A percentile compares a stretch with the other conserved stretches of the same genome.
Conservation (phyloP, 2,797 vertebrate species). For the Hafferia zeledoni region DNA sequence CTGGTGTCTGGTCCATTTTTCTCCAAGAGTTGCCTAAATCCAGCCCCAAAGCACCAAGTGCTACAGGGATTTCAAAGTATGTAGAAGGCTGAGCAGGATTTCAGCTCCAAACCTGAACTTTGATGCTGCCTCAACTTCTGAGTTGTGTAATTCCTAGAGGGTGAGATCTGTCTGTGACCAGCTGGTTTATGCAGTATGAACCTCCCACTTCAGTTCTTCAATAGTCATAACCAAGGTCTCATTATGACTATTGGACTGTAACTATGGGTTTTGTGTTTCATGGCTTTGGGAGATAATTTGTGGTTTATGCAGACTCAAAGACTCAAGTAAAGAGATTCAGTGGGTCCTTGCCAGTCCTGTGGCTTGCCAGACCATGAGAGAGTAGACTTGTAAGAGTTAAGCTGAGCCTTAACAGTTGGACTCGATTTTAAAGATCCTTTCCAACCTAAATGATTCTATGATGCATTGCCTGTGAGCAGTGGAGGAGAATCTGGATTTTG, state of each 20-base stretch:
- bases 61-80: not conserved
- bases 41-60: not conserved
- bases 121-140: not conserved
- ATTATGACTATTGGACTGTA: not conserved
- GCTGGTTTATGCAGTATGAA: not conserved
- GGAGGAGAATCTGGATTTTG: not conserved
- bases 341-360: not conserved
- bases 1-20: not conserved
- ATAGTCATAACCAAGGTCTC: not conserved
- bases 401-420: not conserved
- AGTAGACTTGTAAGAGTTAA: not conserved
- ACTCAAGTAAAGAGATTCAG: not conserved
- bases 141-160: not conserved
- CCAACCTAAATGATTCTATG: not conserved
- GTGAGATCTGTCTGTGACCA: not conserved
- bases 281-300: not conserved
- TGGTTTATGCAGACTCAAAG: not conserved
- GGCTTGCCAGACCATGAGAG: not conserved
- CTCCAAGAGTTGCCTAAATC: not conserved
- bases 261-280: not conserved
- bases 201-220: not conserved
- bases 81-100: not conserved
- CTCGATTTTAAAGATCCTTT: not conserved
- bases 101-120: not conserved
- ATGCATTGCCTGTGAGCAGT: not conserved